phyloP scores from a whole-genome alignment of 2,888 invertebrate genomes.

The Resseliella maxima region DNA sequence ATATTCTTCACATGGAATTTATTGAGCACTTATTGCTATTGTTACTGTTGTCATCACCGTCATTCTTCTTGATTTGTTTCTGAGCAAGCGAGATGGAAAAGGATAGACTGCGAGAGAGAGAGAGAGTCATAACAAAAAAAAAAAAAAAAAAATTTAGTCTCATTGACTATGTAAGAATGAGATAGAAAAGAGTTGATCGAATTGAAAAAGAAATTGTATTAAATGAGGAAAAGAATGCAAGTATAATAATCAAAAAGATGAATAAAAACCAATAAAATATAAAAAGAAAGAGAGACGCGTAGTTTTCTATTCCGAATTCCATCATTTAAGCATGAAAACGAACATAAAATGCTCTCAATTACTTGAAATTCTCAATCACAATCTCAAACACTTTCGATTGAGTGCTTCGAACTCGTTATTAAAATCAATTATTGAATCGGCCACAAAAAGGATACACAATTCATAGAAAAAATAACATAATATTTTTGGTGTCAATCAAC shows the following conservation, averaged over 20 bases:
- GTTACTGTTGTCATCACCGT: neutral
- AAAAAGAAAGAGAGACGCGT: neutral
- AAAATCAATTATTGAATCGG: neutral
- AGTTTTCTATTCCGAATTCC: neutral
- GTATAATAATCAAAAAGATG: neutral
- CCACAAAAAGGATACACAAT: neutral
- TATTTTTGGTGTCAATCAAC: constrained; percentile 14
- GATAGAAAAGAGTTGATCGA: neutral
- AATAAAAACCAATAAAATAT: neutral
- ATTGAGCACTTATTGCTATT: constrained; percentile 54
- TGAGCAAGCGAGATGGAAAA: neutral
- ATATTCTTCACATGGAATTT: constrained; percentile 40
- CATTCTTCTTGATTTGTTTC: neutral
- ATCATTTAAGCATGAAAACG: no score
- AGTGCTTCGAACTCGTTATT: constrained; percentile 31
- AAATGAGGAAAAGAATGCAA: constrained; percentile 18
- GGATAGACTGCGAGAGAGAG: neutral
- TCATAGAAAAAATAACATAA: neutral
- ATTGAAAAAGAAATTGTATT: neutral
- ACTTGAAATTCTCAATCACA: neutral
- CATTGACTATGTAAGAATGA: neutral
- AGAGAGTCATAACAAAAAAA: neutral
- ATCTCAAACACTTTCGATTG: neutral
- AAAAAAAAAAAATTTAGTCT: neutral
- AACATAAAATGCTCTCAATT: neutral